Base-by-base conservation (phyloP, 2,797 vertebrate species). In the Lepus oiostolus region DNA sequence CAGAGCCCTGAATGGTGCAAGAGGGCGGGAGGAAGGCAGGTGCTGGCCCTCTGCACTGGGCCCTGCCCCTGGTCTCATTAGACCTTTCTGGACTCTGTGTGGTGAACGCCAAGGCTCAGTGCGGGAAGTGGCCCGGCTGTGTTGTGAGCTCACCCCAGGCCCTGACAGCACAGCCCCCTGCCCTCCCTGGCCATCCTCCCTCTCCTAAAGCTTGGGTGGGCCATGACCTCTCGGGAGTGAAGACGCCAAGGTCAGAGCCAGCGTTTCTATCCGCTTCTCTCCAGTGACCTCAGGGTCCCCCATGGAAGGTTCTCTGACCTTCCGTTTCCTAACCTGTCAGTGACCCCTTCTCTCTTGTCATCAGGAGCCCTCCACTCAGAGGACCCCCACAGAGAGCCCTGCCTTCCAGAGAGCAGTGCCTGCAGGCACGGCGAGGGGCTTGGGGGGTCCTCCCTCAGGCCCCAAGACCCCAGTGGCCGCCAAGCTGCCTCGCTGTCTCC, bases 341-440 rank as follows among this genome's bases (percentile, higher is more conserved):
- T 13, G 7, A 32, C n/a, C 28, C 21, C 2, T 0, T 72, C 30
- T 52, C 42, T 65, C 30, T 63, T 22, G 38, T 50, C 35, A 3
- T 24, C 9, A 4, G 24, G 16, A 30, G 19, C 9, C 16, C n/a
- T 74, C 50, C 60, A 11, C 14, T 79, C 24, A 21, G 65, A 63
- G 17, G 38, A 22, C 6, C 4, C 19, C 28, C 1, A 4, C 10
- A 26, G 68, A 65, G 42, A 28, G 47, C 16, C 2, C 30, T 52
- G 32, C 52, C 83, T 62, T 63, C 70, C 42, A 7, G 38, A 65
- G 7, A 12, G n/a, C 62, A 22, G 52, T 3, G 0, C 8, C 54
- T 5, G 7, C 1, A 9, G 22, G 12, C 68, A 54, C 38, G 2
- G 12, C 0, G 47, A 32, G 21, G 32, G 26, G 24, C 0, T 1